Evolutionary conservation across 2,113 vertebrate genomes (phyloP), one percentile per base, ranked within the genome.

Genomic region (Sturnira hondurensis): DNA sequence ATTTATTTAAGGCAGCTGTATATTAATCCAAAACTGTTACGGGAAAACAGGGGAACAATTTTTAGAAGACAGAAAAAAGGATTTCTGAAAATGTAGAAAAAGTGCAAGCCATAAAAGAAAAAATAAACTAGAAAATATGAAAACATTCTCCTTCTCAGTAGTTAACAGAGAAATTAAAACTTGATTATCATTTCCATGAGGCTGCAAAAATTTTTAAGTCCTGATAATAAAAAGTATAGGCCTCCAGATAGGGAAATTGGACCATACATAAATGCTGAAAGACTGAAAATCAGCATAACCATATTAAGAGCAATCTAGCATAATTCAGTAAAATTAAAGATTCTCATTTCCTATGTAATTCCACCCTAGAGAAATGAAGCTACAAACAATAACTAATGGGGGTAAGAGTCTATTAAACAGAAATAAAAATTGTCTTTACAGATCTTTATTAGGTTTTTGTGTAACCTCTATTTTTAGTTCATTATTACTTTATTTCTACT

Each of bases 351-450:
- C 41, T 41, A 83, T 17, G 41, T 20, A 71, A 73, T 80, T 85
- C 22, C 31, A 80, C 15, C 4, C 26, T 61, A 89, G 4, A 76
- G n/a, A 86, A 92, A 94, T 85, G 26, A 94, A 85, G 58, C 15
- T 65, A 67, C 9, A 13, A 12, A 92, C 36, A 74, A 71, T 85
- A 88, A 84, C 4, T 19, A n/a, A 71, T 22, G n/a, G n/a, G 8
- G 52, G 89, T 86, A 92, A 94, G 50, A 74, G 19, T 88, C 38
- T 86, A 54, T 63, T 50, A 78, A 84, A n/a, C 15, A 96, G 43
- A 91, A 41, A 91, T 11, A 95, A 65, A 96, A 95, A 89, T 2
- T 83, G 31, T 70, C 54, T 74, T 73, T 47, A 84, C 16, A 84
- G 7, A 85, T 67, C 31, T 87, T 74, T n/a, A 65, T 36, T 52